A percentile compares a stretch with the other conserved stretches of the same genome.
Evolutionary conservation across 2,888 invertebrate genomes (phyloP).

Genomic region (Rotaria macrura): DNA sequence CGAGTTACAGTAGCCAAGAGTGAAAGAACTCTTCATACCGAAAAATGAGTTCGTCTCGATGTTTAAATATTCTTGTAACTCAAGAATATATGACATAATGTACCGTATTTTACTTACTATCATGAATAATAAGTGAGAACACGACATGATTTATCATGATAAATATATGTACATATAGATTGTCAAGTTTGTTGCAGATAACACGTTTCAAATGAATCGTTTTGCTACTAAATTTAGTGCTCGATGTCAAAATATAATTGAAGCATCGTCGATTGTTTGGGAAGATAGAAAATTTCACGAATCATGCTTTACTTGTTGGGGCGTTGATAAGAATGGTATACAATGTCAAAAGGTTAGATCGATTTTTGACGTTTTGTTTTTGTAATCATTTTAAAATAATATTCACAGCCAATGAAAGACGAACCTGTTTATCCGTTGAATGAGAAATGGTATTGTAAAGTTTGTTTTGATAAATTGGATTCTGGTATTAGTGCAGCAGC

Average conservation of each 20-base stretch:
- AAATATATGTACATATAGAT: too few species aligned
- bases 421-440: neutral
- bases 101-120: too few species aligned
- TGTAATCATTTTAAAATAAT: neutral
- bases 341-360: neutral
- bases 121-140: too few species aligned
- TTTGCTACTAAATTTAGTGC: neutral
- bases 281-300: constrained; percentile 17
- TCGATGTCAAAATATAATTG: neutral
- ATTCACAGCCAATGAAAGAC: neutral
- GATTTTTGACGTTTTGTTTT: too few species aligned
- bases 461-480: neutral
- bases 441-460: neutral
- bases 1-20: too few species aligned
- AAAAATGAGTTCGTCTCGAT: too few species aligned
- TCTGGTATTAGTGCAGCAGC: neutral
- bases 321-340: neutral
- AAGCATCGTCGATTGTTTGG: constrained; percentile 8
- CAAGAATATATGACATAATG: too few species aligned
- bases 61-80: too few species aligned
- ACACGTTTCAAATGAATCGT: too few species aligned
- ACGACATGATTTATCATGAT: too few species aligned
- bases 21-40: too few species aligned
- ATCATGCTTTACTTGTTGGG: constrained; percentile 13
- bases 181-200: too few species aligned